Base-by-base conservation (phyloP, 2,797 vertebrate species). In the Chelon auratus region DNA sequence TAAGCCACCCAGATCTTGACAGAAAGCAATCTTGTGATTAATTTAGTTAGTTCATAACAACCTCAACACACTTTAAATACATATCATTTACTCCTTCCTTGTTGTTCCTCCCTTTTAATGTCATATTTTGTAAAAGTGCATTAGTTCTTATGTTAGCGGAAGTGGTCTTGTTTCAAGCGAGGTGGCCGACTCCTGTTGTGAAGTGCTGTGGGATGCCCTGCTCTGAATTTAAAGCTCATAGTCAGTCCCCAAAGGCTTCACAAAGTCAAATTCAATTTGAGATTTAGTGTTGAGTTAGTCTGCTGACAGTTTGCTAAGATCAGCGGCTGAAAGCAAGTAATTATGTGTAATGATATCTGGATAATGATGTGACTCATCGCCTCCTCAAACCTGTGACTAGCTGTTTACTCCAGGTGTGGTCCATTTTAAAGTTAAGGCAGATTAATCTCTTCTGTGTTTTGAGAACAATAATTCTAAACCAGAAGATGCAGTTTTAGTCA, bases 341-440 rank as follows among this genome's bases (percentile, higher is more conserved):
- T 64, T 59, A 71, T 40, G 40, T 60, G 39, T 83, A 39, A 73
- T 51, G 47, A 61, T 40, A 62, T 67, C 36, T 72, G 55, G 42
- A 72, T 66, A 56, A 77, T 26, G 40, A 62, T 17, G 48, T 62
- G 61, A 83, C 45, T 79, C 61, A 54, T 1, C 39, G 48, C 2
- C 36, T 43, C 11, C n/a, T 61, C 20, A 71, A 62, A 72, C 42
- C 18, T 48, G 11, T 58, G 36, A 62, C 18, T 17, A 18, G 24
- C 60, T 52, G 0, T 72, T 66, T 48, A 53, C 0, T 33, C 13
- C n/a, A 43, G 62, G 50, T 61, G 37, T 56, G 20, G 55, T 48
- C 1, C 1, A 1, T n/a, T 50, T 71, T 30, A 45, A 62, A 77
- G 15, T 18, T 13, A 33, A 58, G 24, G 43, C 10, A 26, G 30